Evolutionary conservation across 1,140 invertebrate genomes (phyloP), one percentile per base, ranked within the genome.

Genomic region (Asbolus verrucosus): DNA sequence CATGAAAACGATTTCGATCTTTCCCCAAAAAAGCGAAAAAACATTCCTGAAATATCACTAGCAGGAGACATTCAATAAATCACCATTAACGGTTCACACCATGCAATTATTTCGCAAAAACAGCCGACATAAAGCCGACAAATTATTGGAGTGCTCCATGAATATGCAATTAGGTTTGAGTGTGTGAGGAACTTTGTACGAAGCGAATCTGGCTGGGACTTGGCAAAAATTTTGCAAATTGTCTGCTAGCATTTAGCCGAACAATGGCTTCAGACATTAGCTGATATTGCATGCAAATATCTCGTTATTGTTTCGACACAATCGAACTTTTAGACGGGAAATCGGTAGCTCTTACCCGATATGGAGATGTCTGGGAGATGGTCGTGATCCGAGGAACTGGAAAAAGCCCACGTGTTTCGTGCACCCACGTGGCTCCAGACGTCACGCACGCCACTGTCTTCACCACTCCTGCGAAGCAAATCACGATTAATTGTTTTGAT

Each of bases 371-470:
- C 69, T 33, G 41, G 62, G 19, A 67, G 71, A 65, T 69, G 66
- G 60, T 65, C 62, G 24, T 69, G 69, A 50, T 67, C 61, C 2
- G 36, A 68, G 27, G 59, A 67, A 24, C 69, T 59, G 19, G 65
- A 63, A 31, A 65, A 61, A 43, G 50, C 69, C 74, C 74, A 75
- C 74, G 69, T 75, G 43, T 67, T 73, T 11, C 71, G 69, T 24
- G 50, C 69, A 43, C 67, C 69, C 65, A 71, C 69, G 62, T 73
- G 65, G 31, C 46, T 46, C 70, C 72, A 74, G 43, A 69, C 65
- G 50, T 76, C 72, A 62, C 71, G 71, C 46, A 70, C 65, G 65
- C 68, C 70, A 70, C 73, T 74, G 69, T 70, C 69, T 14, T 43
- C 66, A 36, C 39, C 72, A 67, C 70, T 72, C 74, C 72, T 76